Percentiles rank a stretch among this genome's conserved stretches.
Evolutionary conservation across 1,140 invertebrate genomes (phyloP).

Genomic region (Macrotrachela quadricornifera): DNA sequence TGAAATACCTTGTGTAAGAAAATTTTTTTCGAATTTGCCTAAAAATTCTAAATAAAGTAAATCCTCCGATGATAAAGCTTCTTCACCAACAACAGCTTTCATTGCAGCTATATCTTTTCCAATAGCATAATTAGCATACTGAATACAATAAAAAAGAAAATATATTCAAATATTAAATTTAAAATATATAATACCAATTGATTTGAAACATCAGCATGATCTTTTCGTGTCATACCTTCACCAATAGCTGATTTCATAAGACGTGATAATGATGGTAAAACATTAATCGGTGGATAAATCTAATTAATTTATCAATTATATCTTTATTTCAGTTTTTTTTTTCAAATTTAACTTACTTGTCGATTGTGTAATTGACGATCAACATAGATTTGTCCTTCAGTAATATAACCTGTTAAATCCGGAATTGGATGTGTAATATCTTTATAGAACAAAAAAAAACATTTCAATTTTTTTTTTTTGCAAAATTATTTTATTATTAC

Average conservation of each 20-base stretch:
- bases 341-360: slow-evolving; percentile 34
- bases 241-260: slow-evolving; percentile 98
- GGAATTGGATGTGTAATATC: slow-evolving; percentile 98
- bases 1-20: slow-evolving; percentile 66
- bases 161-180: neutral
- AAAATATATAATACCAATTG: slow-evolving; percentile 48
- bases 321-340: neutral
- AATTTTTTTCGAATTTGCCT: slow-evolving; percentile 97
- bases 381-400: slow-evolving; percentile 94
- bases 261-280: slow-evolving; percentile 85
- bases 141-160: slow-evolving; percentile 13
- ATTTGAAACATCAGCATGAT: slow-evolving; percentile 92
- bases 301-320: slow-evolving; percentile 11
- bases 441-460: slow-evolving; percentile 21
- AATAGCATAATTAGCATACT: slow-evolving; percentile 93
- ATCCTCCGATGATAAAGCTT: slow-evolving; percentile 84
- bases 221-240: slow-evolving; percentile 87
- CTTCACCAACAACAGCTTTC: slow-evolving; percentile 94
- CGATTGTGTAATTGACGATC: slow-evolving; percentile 89
- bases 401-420: slow-evolving; percentile 94
- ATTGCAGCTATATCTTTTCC: slow-evolving; percentile 90
- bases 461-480: no score
- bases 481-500: slow-evolving; percentile 33
- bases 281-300: slow-evolving; percentile 92
- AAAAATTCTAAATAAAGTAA: slow-evolving; percentile 93